Evolutionary conservation across 1,140 invertebrate species (phyloP).

Genomic region (Diprion similis): DNA sequence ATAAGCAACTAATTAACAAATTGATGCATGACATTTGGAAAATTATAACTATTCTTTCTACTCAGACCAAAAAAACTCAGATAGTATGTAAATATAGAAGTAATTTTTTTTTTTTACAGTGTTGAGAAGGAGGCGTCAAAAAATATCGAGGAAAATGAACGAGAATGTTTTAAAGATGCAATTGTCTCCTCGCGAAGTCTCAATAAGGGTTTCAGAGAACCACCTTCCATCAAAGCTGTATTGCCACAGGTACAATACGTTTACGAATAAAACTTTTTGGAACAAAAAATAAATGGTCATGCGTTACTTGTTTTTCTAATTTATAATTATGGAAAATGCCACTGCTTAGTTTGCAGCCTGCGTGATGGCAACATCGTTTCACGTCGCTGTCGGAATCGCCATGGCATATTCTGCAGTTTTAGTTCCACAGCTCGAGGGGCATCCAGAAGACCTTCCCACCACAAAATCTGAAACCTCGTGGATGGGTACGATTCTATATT

Average conservation of each 20-base stretch:
- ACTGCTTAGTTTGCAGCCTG: conserved; percentile 59
- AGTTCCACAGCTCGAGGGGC: conserved; percentile 61
- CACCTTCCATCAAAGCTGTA: conserved; percentile 41
- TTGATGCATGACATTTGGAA: too few relatives aligned
- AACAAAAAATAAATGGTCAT: neutral
- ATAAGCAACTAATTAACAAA: too few relatives aligned
- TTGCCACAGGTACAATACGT: conserved; percentile 43
- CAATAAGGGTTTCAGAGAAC: conserved; percentile 51
- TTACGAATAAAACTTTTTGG: too few relatives aligned
- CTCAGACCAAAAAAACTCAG: too few relatives aligned
- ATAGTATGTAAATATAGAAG: neutral
- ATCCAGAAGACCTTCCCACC: conserved; percentile 47
- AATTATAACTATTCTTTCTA: too few relatives aligned
- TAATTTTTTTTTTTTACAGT: conserved; percentile 29
- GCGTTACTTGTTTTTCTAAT: neutral
- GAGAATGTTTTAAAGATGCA: conserved; percentile 54
- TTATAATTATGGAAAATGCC: neutral
- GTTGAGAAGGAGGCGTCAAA: conserved; percentile 54
- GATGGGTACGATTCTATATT: conserved; percentile 52
- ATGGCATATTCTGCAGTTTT: conserved; percentile 67
- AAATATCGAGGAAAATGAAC: conserved; percentile 55
- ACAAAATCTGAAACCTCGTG: conserved; percentile 59
- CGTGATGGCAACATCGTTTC: conserved; percentile 63
- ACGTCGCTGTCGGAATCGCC: conserved; percentile 65
- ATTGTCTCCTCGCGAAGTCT: conserved; percentile 54